Evolutionary conservation across 2,888 invertebrate species (phyloP).

Genomic region (Calephelis perditalis): DNA sequence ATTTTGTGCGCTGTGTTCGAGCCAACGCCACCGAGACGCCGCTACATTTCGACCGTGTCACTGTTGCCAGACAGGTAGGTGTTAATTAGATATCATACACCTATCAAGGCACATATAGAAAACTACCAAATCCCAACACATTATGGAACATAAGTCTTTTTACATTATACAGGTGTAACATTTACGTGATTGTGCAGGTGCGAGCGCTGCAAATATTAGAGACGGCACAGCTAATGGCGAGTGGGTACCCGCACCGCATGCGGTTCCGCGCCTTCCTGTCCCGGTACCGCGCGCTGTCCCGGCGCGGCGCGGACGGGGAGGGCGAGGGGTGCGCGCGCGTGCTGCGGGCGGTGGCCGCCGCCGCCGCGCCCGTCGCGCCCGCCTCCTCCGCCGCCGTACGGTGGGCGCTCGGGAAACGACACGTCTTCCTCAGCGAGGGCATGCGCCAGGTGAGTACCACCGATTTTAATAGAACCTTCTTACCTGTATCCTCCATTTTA

Average conservation of each 20-base stretch:
- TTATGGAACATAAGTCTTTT: too few relatives aligned
- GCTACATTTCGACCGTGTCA: conserved; percentile 89
- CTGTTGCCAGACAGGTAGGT: conserved; percentile 86
- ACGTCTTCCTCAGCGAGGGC: conserved; percentile 96
- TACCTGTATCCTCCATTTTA: too few relatives aligned
- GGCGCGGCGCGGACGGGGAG: conserved; percentile 87
- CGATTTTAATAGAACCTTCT: not conserved
- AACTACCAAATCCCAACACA: too few relatives aligned
- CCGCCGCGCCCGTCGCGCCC: conserved; percentile 87
- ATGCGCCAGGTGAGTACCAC: conserved; percentile 85
- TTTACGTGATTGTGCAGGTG: conserved; percentile 60
- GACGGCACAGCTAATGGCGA: conserved; percentile 96
- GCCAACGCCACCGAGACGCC: conserved; percentile 90
- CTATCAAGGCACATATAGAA: too few relatives aligned
- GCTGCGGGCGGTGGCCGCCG: conserved; percentile 88
- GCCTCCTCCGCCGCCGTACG: conserved; percentile 80
- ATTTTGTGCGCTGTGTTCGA: conserved; percentile 95
- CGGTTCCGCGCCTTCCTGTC: conserved; percentile 94
- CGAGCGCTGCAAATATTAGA: conserved; percentile 94
- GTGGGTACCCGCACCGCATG: conserved; percentile 96
- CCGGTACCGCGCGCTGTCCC: conserved; percentile 90
- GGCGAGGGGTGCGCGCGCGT: conserved; percentile 80
- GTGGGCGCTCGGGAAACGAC: conserved; percentile 95
- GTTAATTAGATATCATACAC: too few relatives aligned
- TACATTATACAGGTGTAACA: too few relatives aligned